Base-by-base conservation (phyloP, 2,888 invertebrate species). In the Pyrocoelia pectoralis region DNA sequence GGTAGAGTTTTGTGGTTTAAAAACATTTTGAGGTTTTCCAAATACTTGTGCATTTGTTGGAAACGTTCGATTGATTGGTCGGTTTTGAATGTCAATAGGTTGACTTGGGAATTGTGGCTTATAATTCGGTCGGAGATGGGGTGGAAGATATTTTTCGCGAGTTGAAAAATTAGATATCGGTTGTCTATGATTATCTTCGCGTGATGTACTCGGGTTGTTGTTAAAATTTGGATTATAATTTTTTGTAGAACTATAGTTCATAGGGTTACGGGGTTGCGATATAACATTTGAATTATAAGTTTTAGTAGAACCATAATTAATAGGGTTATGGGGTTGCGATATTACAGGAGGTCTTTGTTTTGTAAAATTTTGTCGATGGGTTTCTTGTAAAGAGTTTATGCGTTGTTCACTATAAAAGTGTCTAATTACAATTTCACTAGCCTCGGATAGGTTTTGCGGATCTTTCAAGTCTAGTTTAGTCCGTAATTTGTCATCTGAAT, bases 41-140 rank as follows among this genome's bases (percentile, higher is more conserved):
- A 57, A 57, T 0, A 57, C 57, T 50, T 57, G 57, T 17, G 18
- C 5, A 13, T 57, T 57, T 13, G 50, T 57, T 1, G 40, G 19
- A 5, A 49, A 57, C 3, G 17, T 0, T 40, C 17, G 50, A 29
- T 5, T 29, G 3, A 51, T 19, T 8, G 33, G 50, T 8, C 24
- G 38, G 14, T 24, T 29, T 13, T 49, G 38, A 10, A 57, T 57
- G 18, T 57, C 49, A 1, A 24, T 6, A 6, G 24, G 24, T 24
- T 24, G 24, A 6, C 24, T 24, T 5, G 24, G 24, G 6, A 24
- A 57, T 57, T 50, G 38, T 12, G 24, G 17, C 38, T 13, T 33
- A 17, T 33, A 14, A 15, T 40, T 41, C 1, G 38, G 50, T 28
- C 6, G 24, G 14, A 10, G 17, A 33, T 53, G n/a, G 40, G n/a